Conservation (phyloP, 1,140 invertebrate species). For the Colletes latitarsis region DNA sequence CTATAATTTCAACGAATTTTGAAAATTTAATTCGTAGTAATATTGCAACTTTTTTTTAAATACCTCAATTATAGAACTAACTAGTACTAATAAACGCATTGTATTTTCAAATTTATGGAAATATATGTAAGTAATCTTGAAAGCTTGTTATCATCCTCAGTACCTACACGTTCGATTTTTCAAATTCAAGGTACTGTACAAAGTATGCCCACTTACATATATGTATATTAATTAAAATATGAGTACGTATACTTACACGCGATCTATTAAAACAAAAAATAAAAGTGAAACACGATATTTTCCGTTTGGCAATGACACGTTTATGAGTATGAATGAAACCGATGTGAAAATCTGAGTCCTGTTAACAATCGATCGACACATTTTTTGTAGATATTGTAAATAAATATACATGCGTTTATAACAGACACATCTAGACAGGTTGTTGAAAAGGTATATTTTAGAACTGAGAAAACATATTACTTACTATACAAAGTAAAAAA, state of each 20-base stretch:
- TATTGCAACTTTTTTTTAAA: neutral
- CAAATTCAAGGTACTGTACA: neutral
- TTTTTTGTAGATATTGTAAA: slow-evolving; percentile 52
- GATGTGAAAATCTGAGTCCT: slow-evolving; percentile 52
- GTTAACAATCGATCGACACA: slow-evolving; percentile 50
- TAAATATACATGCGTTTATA: slow-evolving; percentile 56
- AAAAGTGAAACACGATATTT: neutral
- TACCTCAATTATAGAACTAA: neutral
- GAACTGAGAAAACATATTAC: neutral
- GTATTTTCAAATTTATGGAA: neutral
- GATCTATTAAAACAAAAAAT: neutral
- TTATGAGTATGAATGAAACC: neutral
- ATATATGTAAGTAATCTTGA: neutral
- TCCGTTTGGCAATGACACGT: neutral
- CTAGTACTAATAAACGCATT: neutral
- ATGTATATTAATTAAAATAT: neutral
- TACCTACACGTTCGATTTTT: neutral
- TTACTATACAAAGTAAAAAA: neutral
- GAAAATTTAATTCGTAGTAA: neutral
- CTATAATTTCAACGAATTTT: neutral
- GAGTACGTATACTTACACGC: neutral
- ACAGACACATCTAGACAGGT: slow-evolving; percentile 48
- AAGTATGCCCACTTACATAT: neutral
- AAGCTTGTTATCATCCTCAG: neutral
- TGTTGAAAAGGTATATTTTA: neutral